Conservation (phyloP, 2,113 vertebrate genomes). For the Rhinopomastus cyanomelas region DNA sequence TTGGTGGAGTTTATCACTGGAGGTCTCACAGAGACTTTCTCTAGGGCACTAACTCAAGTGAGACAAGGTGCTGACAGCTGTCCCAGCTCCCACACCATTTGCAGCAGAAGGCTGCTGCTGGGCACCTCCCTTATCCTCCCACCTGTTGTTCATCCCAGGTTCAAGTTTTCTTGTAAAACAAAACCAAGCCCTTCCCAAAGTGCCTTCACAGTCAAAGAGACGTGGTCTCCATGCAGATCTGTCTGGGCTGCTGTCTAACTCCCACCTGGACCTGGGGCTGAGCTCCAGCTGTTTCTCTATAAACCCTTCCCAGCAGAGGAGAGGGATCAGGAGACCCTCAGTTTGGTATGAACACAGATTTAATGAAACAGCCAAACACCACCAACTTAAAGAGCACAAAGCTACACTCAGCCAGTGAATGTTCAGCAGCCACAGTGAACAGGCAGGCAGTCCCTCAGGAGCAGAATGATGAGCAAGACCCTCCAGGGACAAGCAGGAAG, state of each 20-base stretch:
- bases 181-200: background rate
- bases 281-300: background rate
- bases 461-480: background rate
- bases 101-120: background rate
- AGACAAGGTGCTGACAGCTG: background rate
- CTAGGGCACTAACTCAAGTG: background rate
- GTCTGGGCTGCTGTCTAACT: background rate
- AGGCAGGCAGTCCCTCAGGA: background rate
- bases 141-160: background rate
- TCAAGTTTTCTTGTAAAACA: background rate
- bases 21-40: background rate
- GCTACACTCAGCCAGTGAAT: background rate
- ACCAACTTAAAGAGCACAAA: background rate
- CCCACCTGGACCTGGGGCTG: background rate
- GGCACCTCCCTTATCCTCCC: fast-evolving
- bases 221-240: background rate
- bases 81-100: fast-evolving
- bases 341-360: background rate
- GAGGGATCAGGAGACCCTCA: background rate
- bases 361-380: background rate
- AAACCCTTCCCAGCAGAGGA: background rate
- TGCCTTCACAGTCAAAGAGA: background rate
- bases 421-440: background rate
- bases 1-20: fast-evolving
- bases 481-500: background rate